Evolutionary conservation across 2,888 invertebrate species (phyloP), one percentile per base, ranked within the genome.

Genomic region (Anagyrus pseudococci): DNA sequence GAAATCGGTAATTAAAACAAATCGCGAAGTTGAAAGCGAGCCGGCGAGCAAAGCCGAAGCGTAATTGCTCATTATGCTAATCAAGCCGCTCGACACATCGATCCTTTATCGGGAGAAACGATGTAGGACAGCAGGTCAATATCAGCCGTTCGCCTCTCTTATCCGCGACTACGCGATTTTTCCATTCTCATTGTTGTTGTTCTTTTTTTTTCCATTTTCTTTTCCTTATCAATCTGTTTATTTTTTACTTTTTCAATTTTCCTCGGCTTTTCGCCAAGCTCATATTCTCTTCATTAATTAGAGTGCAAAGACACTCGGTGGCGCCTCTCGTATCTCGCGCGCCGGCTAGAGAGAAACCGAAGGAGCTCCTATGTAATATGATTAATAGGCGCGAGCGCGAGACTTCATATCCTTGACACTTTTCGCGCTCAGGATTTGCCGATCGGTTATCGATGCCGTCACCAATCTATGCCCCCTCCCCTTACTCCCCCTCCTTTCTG

Each of bases 371-470:
- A 19, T 8, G 56, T 44, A 57, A 58, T 62, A 65, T 58, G 62
- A 65, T 62, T 65, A 62, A 65, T 62, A 55, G 47, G 43, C 46
- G 20, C 40, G 41, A 46, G 58, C 41, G 58, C 52, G 48, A 65
- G 50, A 65, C n/a, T 65, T 47, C 58, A 58, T 58, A 56, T 58
- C 65, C 65, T 61, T 65, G 65, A 62, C 65, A 65, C 65, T 65
- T 65, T 65, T 65, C 43, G 25, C 40, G 29, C 26, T 43, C 47
- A 44, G 44, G 46, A 55, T 58, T 56, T 56, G 48, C 52, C 50
- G 61, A 65, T 65, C 17, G 55, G 40, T 61, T 61, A 65, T 55
- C 61, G 61, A 64, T 64, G 57, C 22, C 60, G 60, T 57, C 62
- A 62, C 33, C 15, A 6, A 10, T 26, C 23, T 20, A n/a, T n/a